Conservation (phyloP, 2,113 vertebrate species). For the Corythoichthys intestinalis region DNA sequence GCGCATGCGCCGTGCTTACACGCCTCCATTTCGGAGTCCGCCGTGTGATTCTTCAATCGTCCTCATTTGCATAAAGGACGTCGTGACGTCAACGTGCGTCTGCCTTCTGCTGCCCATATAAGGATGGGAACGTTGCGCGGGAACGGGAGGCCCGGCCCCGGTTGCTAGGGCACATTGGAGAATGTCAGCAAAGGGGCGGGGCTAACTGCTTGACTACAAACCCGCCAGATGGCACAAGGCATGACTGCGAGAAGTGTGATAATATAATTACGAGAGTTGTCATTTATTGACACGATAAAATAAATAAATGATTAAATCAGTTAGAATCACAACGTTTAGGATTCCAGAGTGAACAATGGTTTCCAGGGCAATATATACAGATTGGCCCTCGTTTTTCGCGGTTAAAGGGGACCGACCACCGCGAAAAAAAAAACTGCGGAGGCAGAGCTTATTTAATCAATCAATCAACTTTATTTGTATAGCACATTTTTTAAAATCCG, state of each 20-base stretch:
- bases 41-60: slow-evolving; percentile 75
- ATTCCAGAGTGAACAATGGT: no score
- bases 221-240: slow-evolving; percentile 60
- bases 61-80: slow-evolving; percentile 70
- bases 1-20: slow-evolving; percentile 79
- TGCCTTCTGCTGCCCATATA: slow-evolving; percentile 80
- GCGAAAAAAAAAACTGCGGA: no score
- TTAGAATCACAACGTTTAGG: no score
- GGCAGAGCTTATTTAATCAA: no score
- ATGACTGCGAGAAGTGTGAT: slow-evolving; percentile 34
- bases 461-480: no score
- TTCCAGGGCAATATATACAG: no score
- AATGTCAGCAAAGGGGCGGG: slow-evolving; percentile 58
- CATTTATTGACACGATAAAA: no score
- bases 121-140: slow-evolving; percentile 81
- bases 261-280: background rate
- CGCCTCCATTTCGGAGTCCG: slow-evolving; percentile 72
- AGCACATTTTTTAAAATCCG: no score
- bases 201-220: slow-evolving; percentile 51
- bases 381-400: no score
- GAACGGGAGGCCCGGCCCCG: slow-evolving; percentile 75
- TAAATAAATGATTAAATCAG: no score
- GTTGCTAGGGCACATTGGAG: slow-evolving; percentile 75
- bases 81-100: slow-evolving; percentile 75
- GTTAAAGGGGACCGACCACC: no score